Evolutionary conservation across 1,140 invertebrate genomes (phyloP).

Genomic region (Aphelenchoides besseyi): DNA sequence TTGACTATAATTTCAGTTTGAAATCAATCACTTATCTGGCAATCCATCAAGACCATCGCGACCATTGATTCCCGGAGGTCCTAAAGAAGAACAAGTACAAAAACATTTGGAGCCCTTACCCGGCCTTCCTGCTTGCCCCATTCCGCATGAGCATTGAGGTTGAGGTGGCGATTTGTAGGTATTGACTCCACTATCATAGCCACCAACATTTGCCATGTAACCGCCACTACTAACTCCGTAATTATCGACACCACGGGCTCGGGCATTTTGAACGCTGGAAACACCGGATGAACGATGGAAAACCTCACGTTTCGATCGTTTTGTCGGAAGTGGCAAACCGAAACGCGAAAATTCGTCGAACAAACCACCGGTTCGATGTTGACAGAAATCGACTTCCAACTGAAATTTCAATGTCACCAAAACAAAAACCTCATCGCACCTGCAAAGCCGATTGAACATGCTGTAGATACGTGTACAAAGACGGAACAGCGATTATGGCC

Average conservation of each 20-base stretch:
- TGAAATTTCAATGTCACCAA: background rate
- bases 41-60: constrained; percentile 1
- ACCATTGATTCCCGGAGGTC: background rate
- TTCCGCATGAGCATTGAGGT: constrained; percentile 16
- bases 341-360: constrained; percentile 16
- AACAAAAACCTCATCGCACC: background rate
- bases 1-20: background rate
- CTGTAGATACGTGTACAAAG: constrained; percentile 43
- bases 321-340: background rate
- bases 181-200: background rate
- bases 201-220: background rate
- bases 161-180: background rate
- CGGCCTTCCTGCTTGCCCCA: constrained; percentile 10
- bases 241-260: constrained; percentile 7
- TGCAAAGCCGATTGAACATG: constrained; percentile 40
- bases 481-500: constrained; percentile 36
- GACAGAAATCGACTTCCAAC: constrained; percentile 22
- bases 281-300: constrained; percentile 8
- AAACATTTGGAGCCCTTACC: background rate
- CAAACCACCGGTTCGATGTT: constrained; percentile 22
- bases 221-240: background rate
- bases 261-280: background rate
- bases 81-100: background rate
- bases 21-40: constrained; percentile 13
- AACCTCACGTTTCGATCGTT: background rate